A percentile compares a stretch with the other conserved stretches of the same genome.
Conservation (phyloP, 2,888 invertebrate genomes). For the Leptogaster cylindrica region DNA sequence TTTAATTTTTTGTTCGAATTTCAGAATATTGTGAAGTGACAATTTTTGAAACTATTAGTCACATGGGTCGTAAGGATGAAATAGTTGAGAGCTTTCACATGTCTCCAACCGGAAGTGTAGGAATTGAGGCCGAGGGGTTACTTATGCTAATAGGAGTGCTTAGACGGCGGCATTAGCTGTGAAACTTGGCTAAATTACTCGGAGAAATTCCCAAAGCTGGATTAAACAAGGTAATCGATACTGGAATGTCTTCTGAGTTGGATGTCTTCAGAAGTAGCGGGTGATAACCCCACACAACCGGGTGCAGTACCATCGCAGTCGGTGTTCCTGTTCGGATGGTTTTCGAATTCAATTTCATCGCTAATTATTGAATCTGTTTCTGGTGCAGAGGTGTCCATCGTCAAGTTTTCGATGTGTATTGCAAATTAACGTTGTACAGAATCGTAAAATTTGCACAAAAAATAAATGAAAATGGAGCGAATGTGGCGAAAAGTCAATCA, state of each 20-base stretch:
- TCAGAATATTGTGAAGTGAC: too few species aligned
- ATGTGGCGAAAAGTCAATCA: conserved; percentile 63
- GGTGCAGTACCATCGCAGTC: neutral
- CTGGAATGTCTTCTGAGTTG: conserved; percentile 7
- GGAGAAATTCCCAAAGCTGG: conserved; percentile 12
- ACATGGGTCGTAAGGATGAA: neutral
- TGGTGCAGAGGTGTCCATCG: too few species aligned
- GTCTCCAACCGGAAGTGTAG: conserved; percentile 19
- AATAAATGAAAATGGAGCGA: conserved; percentile 56
- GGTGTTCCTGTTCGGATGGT: neutral
- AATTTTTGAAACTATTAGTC: neutral
- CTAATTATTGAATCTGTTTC: neutral
- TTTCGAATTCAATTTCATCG: neutral
- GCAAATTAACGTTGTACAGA: too few species aligned
- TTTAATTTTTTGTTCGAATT: too few species aligned
- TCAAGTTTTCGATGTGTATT: too few species aligned
- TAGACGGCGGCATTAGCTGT: neutral
- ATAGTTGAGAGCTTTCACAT: conserved; percentile 3
- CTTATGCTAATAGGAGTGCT: neutral
- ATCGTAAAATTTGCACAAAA: conserved; percentile 25
- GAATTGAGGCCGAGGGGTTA: neutral
- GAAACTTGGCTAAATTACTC: neutral
- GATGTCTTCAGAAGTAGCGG: neutral
- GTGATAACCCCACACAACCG: conserved; percentile 4
- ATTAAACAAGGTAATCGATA: conserved; percentile 33